These are phyloP conservation scores for Horisme vitalbata DNA, from an alignment of 2,888 invertebrate genomes.

Conservation along the genomic window DNA sequence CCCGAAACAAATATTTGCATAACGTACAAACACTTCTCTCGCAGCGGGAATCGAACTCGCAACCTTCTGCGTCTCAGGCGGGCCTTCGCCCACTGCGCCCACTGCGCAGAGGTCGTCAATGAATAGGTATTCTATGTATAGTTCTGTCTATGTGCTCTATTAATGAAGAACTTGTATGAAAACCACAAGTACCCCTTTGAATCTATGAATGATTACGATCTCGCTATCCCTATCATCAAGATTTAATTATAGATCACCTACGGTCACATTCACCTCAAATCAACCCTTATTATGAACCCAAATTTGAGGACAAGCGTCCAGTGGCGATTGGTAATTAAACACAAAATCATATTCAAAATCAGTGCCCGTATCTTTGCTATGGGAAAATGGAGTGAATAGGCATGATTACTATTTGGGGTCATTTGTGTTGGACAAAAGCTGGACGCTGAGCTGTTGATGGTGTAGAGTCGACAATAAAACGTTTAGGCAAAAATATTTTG, in stretches of 20 bases:
- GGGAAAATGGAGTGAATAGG: conserved; percentile 76
- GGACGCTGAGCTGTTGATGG: conserved; percentile 43
- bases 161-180: too few species aligned
- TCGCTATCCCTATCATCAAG: conserved; percentile 15
- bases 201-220: conserved; percentile 7
- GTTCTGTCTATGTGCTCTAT: too few species aligned
- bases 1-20: too few species aligned
- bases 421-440: conserved; percentile 74
- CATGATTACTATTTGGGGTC: conserved; percentile 78
- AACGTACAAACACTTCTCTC: too few species aligned
- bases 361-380: conserved; percentile 78
- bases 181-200: conserved; percentile 13
- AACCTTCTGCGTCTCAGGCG: too few species aligned
- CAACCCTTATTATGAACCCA: conserved; percentile 36
- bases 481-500: neutral
- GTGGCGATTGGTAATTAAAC: conserved; percentile 69
- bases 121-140: too few species aligned
- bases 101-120: too few species aligned
- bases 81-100: too few species aligned
- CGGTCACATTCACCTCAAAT: conserved; percentile 31
- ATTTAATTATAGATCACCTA: conserved; percentile 51
- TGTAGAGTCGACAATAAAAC: conserved; percentile 52
- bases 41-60: too few species aligned
- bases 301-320: conserved; percentile 38
- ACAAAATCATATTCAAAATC: conserved; percentile 69